phyloP scores from a whole-genome alignment of 2,888 invertebrate genomes.

The Eristalis arbustorum region DNA sequence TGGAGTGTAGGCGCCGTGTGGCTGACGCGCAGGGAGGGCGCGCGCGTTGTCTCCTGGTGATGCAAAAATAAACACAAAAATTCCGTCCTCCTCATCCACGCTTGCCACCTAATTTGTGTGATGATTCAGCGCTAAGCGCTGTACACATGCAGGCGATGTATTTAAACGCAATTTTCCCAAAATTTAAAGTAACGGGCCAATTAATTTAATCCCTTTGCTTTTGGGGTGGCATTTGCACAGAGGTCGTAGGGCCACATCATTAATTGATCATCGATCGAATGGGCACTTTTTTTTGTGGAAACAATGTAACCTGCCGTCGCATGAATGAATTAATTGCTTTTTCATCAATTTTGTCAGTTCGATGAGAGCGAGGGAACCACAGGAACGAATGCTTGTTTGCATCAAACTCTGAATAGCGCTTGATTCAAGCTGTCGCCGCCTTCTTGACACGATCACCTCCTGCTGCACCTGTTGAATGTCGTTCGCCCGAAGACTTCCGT shows the following conservation, averaged over 20 bases:
- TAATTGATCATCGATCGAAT: constrained; percentile 30
- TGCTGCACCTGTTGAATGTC: background rate
- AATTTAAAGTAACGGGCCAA: constrained; percentile 2
- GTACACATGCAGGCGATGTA: background rate
- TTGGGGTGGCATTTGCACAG: no score
- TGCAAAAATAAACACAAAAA: constrained; percentile 7
- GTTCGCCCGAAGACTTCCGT: background rate
- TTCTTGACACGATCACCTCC: no score
- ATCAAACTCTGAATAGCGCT: no score
- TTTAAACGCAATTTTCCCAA: background rate
- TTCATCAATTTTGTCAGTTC: no score
- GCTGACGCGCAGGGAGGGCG: no score
- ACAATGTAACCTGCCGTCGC: no score
- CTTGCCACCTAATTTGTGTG: constrained; percentile 1
- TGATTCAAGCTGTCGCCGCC: no score
- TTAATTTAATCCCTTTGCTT: constrained; percentile 16
- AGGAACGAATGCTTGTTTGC: no score
- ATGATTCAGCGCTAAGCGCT: background rate
- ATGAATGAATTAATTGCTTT: no score
- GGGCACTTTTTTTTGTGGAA: constrained; percentile 19
- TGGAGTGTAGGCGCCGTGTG: no score
- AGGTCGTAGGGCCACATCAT: background rate
- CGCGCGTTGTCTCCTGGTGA: background rate
- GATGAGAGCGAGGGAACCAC: no score
- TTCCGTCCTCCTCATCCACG: no score